Evolutionary conservation across 2,797 vertebrate species (phyloP), one percentile per base, ranked within the genome.

Genomic region (Platalea minor): DNA sequence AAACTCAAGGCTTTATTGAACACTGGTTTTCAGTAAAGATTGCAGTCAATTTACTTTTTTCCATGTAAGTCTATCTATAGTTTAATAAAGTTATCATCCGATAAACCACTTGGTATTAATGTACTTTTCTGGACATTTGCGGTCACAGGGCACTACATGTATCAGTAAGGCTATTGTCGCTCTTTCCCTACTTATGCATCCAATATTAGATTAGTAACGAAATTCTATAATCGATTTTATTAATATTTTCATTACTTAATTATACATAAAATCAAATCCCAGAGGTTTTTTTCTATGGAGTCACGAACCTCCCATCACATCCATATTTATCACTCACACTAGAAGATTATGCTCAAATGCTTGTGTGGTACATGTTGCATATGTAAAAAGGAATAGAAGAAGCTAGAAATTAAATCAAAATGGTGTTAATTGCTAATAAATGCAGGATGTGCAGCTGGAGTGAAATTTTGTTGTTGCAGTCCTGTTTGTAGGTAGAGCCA

Each of bases 351-450:
- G 61, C 87, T 92, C 46, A 74, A 63, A 95, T 91, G 63, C 76
- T 73, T 74, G 65, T 67, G 73, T 93, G 69, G 35, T 91, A 76
- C 51, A 72, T 54, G 65, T 81, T 92, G 87, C 85, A 73, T 96
- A 92, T 73, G 76, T 97, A 95, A 96, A 91, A 94, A 89, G 89
- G 61, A 91, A 65, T 33, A 79, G 81, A 85, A 95, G 93, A 50
- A 86, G 84, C 41, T 59, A 89, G 91, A 89, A 96, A 96, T 95
- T 89, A 95, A 91, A 95, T 93, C 88, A 83, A 94, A 97, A 95
- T 81, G 43, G 78, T 89, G 92, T 86, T 95, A 96, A 96, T 94
- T 97, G 89, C 91, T 96, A 95, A 95, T 96, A 97, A 95, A 96
- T 97, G 65, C 94, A 93, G 76, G 92, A 89, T 94, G 85, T 88